phyloP scores from a whole-genome alignment of 2,797 vertebrate genomes.

The Denticeps clupeoides region DNA sequence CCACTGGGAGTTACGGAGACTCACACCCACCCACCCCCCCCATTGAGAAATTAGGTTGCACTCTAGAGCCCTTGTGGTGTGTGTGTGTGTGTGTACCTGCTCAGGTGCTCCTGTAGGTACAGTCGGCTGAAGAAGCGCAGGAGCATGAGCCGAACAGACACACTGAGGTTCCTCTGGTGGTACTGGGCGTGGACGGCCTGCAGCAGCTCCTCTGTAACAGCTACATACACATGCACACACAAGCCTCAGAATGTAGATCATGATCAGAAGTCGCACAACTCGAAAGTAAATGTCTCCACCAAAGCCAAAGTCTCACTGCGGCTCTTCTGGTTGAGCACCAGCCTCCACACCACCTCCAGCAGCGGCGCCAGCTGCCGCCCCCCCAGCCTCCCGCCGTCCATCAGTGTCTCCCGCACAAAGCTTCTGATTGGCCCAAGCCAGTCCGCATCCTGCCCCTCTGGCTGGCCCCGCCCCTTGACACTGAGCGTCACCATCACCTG shows the following conservation, averaged over 20 bases:
- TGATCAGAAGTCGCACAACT: too few species aligned
- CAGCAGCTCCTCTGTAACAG: conserved; percentile 79
- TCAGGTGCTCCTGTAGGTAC: conserved; percentile 81
- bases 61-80: too few species aligned
- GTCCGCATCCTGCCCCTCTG: conserved; percentile 58
- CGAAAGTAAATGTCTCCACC: too few species aligned
- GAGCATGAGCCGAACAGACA: conserved; percentile 78
- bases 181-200: conserved; percentile 84
- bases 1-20: too few species aligned
- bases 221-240: conserved; percentile 40
- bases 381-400: conserved; percentile 71
- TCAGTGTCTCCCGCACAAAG: conserved; percentile 81
- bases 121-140: conserved; percentile 89
- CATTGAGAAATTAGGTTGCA: too few species aligned
- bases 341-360: conserved; percentile 86
- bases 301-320: conserved; percentile 57
- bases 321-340: conserved; percentile 81
- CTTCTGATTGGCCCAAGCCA: conserved; percentile 81
- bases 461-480: conserved; percentile 62
- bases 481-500: conserved; percentile 95
- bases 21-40: too few species aligned
- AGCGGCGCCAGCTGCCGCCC: conserved; percentile 84
- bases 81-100: conserved; percentile 55
- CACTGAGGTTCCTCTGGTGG: conserved; percentile 78
- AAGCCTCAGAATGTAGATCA: too few species aligned